These are phyloP conservation scores for Balearica regulorum DNA, from an alignment of 2,797 vertebrate genomes.

Conservation along the genomic window DNA sequence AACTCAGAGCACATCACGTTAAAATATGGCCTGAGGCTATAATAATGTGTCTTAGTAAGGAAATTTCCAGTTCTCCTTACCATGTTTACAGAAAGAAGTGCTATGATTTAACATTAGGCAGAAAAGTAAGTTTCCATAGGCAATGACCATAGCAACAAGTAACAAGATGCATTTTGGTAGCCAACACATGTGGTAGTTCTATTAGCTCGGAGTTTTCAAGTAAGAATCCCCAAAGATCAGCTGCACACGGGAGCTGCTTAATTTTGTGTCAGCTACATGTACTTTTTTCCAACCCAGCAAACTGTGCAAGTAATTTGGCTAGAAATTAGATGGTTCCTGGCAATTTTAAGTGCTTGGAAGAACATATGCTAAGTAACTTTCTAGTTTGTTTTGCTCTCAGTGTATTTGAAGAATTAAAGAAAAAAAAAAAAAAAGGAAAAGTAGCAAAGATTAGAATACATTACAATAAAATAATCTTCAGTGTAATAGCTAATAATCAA, in stretches of 20 bases:
- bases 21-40: neutral
- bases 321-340: slow-evolving; percentile 27
- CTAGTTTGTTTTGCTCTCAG: slow-evolving; percentile 17
- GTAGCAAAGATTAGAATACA: neutral
- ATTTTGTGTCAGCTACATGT: slow-evolving; percentile 42
- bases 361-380: slow-evolving; percentile 38
- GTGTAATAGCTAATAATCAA: neutral
- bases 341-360: slow-evolving; percentile 41
- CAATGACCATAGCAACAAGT: slow-evolving; percentile 23
- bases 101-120: slow-evolving; percentile 28
- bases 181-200: slow-evolving; percentile 58
- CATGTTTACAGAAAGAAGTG: slow-evolving; percentile 41
- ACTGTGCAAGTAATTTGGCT: slow-evolving; percentile 58
- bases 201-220: slow-evolving; percentile 16
- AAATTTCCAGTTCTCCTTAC: slow-evolving; percentile 40
- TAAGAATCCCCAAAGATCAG: slow-evolving; percentile 33
- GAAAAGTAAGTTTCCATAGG: slow-evolving; percentile 54
- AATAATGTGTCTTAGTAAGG: neutral
- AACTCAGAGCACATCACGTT: neutral
- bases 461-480: neutral
- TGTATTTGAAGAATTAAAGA: neutral
- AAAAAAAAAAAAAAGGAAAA: neutral
- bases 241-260: slow-evolving; percentile 42
- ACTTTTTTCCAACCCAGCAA: slow-evolving; percentile 50
- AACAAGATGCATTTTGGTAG: slow-evolving; percentile 43